These are phyloP conservation scores for Lampris incognitus DNA, from an alignment of 2,113 vertebrate genomes.

Conservation along the genomic window DNA sequence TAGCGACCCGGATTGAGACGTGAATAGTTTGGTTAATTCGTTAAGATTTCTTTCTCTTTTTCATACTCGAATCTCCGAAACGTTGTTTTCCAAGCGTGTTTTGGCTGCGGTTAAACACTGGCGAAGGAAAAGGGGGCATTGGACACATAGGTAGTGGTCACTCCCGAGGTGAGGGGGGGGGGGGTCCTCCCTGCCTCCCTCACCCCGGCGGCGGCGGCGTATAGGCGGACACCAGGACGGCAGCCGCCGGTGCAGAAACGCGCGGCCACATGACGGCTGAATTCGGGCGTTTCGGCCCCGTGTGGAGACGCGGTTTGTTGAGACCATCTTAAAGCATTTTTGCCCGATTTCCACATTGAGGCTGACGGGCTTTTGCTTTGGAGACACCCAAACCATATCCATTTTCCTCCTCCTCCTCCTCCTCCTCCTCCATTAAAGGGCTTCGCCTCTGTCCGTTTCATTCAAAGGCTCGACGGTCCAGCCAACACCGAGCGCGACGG, in stretches of 20 bases:
- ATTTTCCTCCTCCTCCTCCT: constrained; percentile 53
- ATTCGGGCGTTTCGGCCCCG: no score
- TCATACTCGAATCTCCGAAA: neutral
- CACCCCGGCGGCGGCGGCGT: no score
- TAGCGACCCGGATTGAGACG: neutral
- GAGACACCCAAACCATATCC: constrained; percentile 72
- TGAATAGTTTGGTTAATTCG: neutral
- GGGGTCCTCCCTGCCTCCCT: neutral
- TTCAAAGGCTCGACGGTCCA: neutral
- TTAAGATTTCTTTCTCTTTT: neutral
- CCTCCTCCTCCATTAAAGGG: constrained; percentile 28
- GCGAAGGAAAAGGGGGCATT: constrained; percentile 47
- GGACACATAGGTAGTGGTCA: constrained; percentile 47
- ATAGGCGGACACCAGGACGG: no score
- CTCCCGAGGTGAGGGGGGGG: constrained; percentile 19
- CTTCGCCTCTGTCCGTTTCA: constrained; percentile 28
- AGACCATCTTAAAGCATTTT: constrained; percentile 1
- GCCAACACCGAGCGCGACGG: neutral
- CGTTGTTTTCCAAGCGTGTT: constrained; percentile 27
- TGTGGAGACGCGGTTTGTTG: constrained; percentile 1
- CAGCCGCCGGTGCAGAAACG: no score
- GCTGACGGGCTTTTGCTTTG: constrained; percentile 38
- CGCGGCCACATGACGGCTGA: neutral
- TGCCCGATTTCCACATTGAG: constrained; percentile 11
- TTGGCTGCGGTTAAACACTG: constrained; percentile 53